Conservation (phyloP, 2,888 invertebrate species). For the Nasonovia ribisnigri region DNA sequence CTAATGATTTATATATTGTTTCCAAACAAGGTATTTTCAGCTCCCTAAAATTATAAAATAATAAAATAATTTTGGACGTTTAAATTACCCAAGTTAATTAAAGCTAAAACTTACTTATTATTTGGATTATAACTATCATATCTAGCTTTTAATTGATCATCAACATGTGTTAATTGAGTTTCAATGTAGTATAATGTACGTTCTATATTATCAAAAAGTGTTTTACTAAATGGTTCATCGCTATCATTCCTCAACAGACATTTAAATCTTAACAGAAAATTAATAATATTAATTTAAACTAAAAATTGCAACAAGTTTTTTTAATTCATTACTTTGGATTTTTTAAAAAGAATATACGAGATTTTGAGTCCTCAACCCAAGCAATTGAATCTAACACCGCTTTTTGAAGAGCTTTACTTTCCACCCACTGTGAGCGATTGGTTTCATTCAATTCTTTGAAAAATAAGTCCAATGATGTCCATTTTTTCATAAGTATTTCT, state of each 20-base stretch:
- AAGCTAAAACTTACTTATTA: constrained; percentile 33
- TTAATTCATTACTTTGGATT: constrained; percentile 68
- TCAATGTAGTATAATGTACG: constrained; percentile 81
- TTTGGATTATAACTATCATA: constrained; percentile 52
- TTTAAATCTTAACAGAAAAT: constrained; percentile 69
- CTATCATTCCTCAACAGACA: constrained; percentile 71
- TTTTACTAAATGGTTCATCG: constrained; percentile 78
- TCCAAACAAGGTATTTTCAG: constrained; percentile 60
- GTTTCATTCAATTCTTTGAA: constrained; percentile 76
- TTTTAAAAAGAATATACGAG: constrained; percentile 69
- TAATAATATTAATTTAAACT: background rate
- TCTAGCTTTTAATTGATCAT: constrained; percentile 76
- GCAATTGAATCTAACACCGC: constrained; percentile 73
- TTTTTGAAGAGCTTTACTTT: constrained; percentile 74
- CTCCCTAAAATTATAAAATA: constrained; percentile 37
- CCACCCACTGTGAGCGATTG: constrained; percentile 74
- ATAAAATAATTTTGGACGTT: background rate
- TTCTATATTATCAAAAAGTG: constrained; percentile 79
- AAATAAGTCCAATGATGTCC: constrained; percentile 75
- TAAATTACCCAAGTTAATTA: background rate
- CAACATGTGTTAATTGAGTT: constrained; percentile 80
- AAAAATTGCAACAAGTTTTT: background rate
- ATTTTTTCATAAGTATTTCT: constrained; percentile 72
- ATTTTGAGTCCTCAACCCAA: constrained; percentile 75
- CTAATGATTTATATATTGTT: constrained; percentile 58